These are phyloP conservation scores for Strongylocentrotus purpuratus DNA, from an alignment of 35 echinoderm and acorn worm species.

Conservation along the genomic window DNA sequence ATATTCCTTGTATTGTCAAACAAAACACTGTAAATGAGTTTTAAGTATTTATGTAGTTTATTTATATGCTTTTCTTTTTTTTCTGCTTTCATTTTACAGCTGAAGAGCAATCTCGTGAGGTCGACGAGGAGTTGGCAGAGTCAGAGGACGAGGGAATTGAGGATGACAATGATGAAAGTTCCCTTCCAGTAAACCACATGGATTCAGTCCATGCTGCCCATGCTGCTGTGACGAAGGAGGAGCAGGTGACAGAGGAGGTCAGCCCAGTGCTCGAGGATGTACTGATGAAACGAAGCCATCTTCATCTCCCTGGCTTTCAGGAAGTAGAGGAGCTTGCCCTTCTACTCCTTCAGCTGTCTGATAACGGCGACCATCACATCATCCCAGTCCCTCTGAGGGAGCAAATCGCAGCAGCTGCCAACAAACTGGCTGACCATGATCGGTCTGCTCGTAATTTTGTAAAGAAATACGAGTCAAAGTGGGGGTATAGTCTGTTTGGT, in stretches of 20 bases:
- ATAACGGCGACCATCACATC: slow-evolving; percentile 6
- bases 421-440: not conserved
- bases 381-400: not conserved
- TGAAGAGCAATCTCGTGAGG: not conserved
- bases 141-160: not conserved
- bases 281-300: not conserved
- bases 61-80: slow-evolving; percentile 7
- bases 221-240: not conserved
- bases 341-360: not conserved
- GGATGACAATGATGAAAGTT: not conserved
- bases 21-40: not conserved
- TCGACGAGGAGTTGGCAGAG: not conserved
- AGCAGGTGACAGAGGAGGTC: not conserved
- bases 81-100: not conserved
- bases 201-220: not conserved
- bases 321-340: not conserved
- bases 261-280: not conserved
- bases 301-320: not conserved
- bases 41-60: not conserved
- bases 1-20: not conserved
- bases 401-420: slow-evolving; percentile 11
- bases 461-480: not conserved
- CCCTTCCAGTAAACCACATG: not conserved
- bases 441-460: not conserved
- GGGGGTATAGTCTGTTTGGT: not conserved